Conservation (phyloP, 2,113 vertebrate genomes). For the Murina feae region DNA sequence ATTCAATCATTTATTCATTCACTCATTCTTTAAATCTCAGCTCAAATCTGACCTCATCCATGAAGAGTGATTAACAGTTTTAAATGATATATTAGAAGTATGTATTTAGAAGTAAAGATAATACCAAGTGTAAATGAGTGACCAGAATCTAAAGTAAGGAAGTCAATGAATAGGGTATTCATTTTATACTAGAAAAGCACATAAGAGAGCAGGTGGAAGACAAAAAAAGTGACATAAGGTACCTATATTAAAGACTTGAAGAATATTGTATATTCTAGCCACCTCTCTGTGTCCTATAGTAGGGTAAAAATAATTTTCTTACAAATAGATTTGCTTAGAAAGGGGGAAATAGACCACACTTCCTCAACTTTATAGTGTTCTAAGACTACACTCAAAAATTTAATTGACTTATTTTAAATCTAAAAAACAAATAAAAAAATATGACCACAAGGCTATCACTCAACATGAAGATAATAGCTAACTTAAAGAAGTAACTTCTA, state of each 20-base stretch:
- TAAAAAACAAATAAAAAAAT: neutral
- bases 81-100: neutral
- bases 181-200: neutral
- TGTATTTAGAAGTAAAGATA: neutral
- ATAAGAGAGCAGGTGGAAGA: neutral
- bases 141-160: neutral
- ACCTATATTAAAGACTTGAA: neutral
- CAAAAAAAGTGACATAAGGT: neutral
- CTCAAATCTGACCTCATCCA: neutral
- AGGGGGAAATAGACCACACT: neutral
- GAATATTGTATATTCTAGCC: neutral
- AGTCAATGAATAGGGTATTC: neutral
- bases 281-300: neutral
- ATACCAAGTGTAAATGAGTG: neutral
- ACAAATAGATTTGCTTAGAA: neutral
- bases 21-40: neutral
- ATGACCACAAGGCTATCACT: neutral
- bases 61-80: neutral
- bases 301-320: neutral
- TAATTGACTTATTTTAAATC: neutral
- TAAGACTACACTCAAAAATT: neutral
- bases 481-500: neutral
- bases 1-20: constrained; percentile 36
- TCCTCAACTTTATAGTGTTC: neutral
- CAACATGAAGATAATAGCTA: neutral